Percentiles rank a stretch among this genome's conserved stretches.
phyloP scores from a whole-genome alignment of 2,113 vertebrate species.

The Lepisosteus oculatus region DNA sequence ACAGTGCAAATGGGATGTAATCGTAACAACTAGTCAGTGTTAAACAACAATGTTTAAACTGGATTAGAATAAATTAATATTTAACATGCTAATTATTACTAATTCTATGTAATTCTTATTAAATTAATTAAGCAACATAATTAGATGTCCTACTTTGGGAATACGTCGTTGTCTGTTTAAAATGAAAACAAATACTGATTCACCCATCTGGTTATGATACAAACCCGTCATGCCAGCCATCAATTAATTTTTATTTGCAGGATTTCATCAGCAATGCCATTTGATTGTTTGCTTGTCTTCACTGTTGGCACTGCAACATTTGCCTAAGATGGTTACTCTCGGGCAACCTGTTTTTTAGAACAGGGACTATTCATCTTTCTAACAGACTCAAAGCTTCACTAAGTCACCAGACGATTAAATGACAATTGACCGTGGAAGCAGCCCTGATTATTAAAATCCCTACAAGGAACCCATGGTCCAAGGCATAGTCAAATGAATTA shows the following conservation, averaged over 20 bases:
- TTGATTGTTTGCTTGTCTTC: background rate
- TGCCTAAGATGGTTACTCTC: background rate
- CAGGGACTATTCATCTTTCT: background rate
- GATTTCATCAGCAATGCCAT: background rate
- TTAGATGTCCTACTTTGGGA: background rate
- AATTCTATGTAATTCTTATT: slow-evolving; percentile 3
- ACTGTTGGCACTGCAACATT: background rate
- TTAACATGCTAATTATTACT: slow-evolving; percentile 20
- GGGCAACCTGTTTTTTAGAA: background rate
- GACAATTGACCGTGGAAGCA: slow-evolving; percentile 21
- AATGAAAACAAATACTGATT: background rate
- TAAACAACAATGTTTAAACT: slow-evolving; percentile 10
- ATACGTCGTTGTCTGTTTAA: background rate
- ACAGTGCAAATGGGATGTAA: too few species aligned
- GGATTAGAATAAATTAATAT: slow-evolving; percentile 16
- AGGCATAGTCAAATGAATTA: slow-evolving; percentile 35
- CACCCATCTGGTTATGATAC: background rate
- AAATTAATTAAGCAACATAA: background rate
- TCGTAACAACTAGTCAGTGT: background rate
- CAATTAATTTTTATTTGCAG: background rate
- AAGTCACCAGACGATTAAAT: slow-evolving; percentile 28
- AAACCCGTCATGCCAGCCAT: background rate
- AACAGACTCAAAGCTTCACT: slow-evolving; percentile 11
- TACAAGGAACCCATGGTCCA: slow-evolving; percentile 21
- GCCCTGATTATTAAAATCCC: slow-evolving; percentile 20